Conservation (phyloP, 2,113 vertebrate species). For the Mustela lutreola region DNA sequence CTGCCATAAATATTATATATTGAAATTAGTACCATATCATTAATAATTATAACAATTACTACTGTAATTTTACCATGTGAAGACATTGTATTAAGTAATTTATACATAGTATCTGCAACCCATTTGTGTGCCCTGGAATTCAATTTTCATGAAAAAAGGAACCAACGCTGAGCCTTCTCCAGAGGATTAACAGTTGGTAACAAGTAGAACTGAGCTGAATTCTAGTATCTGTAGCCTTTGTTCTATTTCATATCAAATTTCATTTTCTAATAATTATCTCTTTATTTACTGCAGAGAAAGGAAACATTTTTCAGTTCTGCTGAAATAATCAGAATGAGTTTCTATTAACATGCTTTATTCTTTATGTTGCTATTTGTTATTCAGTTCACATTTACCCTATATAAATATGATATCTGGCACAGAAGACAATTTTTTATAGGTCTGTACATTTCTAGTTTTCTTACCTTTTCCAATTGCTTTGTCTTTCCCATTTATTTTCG, state of each 20-base stretch:
- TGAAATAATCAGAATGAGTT: background rate
- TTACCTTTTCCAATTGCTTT: conserved; percentile 14
- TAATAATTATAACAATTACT: background rate
- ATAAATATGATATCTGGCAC: background rate
- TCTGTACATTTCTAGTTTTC: conserved; percentile 46
- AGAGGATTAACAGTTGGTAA: background rate
- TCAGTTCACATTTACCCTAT: background rate
- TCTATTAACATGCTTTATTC: background rate
- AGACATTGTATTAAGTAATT: background rate
- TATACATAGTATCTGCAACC: background rate
- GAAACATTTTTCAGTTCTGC: background rate
- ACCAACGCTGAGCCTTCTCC: background rate
- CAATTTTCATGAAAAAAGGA: background rate
- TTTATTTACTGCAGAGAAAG: background rate
- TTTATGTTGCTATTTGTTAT: conserved; percentile 53
- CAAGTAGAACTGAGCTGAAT: background rate
- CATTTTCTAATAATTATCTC: background rate
- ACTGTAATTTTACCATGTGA: background rate
- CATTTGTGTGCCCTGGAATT: background rate
- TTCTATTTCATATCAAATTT: conserved; percentile 25
- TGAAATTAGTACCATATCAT: background rate
- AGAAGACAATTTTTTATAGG: conserved; percentile 12
- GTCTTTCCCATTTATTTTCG: conserved; percentile 8
- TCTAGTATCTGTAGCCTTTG: background rate
- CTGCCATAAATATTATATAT: background rate